Conservation (phyloP, 1,140 invertebrate species). For the Brachionus sp. region DNA sequence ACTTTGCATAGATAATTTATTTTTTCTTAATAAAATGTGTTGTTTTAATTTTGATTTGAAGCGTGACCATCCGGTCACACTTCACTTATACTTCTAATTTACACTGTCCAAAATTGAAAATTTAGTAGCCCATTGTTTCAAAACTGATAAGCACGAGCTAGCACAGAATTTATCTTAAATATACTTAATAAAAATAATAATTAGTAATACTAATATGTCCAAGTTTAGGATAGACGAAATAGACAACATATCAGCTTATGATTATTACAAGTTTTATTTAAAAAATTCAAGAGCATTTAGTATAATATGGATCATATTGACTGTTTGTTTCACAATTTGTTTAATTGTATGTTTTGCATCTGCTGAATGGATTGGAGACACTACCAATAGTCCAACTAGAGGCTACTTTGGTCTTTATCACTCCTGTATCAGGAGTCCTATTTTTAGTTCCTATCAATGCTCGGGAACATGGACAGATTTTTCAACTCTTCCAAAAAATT, state of each 20-base stretch:
- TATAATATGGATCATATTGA: slow-evolving; percentile 90
- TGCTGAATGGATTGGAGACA: slow-evolving; percentile 83
- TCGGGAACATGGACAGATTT: slow-evolving; percentile 42
- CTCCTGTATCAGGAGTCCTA: slow-evolving; percentile 66
- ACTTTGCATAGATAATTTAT: neutral
- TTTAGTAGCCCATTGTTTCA: neutral
- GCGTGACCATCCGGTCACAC: neutral
- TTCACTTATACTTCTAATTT: neutral
- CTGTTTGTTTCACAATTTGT: slow-evolving; percentile 92
- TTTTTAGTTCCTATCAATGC: slow-evolving; percentile 52
- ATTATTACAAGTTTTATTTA: slow-evolving; percentile 70
- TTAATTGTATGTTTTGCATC: slow-evolving; percentile 88
- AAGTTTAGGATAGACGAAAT: slow-evolving; percentile 1
- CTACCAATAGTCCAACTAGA: slow-evolving; percentile 73
- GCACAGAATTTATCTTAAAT: neutral
- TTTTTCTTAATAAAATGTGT: neutral
- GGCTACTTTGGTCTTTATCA: slow-evolving; percentile 89
- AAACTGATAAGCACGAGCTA: neutral
- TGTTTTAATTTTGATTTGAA: neutral
- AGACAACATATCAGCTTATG: slow-evolving; percentile 29
- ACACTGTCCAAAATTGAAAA: neutral
- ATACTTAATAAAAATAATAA: slow-evolving; percentile 4
- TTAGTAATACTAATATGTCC: neutral
- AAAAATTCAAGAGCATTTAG: slow-evolving; percentile 91
- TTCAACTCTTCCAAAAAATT: slow-evolving; percentile 43